Evolutionary conservation across 2,113 vertebrate genomes (phyloP), one percentile per base, ranked within the genome.

Genomic region (Grammomys dolichurus): DNA sequence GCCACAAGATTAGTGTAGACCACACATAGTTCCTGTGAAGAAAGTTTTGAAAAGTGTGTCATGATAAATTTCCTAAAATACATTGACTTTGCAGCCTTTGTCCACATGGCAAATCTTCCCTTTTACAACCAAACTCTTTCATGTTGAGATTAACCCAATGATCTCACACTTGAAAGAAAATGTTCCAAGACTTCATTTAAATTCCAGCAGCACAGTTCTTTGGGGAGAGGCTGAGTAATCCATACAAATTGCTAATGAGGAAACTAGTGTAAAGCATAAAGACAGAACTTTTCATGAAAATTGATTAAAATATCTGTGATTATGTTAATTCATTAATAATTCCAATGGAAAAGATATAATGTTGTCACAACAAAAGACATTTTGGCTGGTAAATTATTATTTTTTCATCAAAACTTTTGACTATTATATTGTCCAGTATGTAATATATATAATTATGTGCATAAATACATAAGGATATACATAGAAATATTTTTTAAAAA

Each of bases 81-180:
- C 94, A 98, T 98, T 97, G 97, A 98, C 95, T 98, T 98, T 98
- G 89, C 96, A 98, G 97, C 36, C 70, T 95, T 97, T 95, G 94
- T 95, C 98, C 97, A 97, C 97, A 87, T 91, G 95, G 97, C 95
- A 98, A 91, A 81, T 94, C 96, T 91, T 98, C 97, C 97, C 96
- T 95, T 98, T 96, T 92, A 96, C 93, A 98, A 95, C 96, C 95
- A 95, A 96, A 95, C 89, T 92, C 92, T 97, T 98, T 98, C 98
- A 98, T 98, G 97, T 97, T 97, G 93, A 98, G 98, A 98, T 98
- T 98, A 98, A 98, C 97, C 98, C 95, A 95, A 93, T 77, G 97
- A 98, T 98, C 98, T 94, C 90, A 20, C 43, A 98, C 98, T 98
- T 98, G 96, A 98, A 98, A 98, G 96, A 43, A 97, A 98, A 97